These are phyloP conservation scores for Crenichthys baileyi DNA, from an alignment of 2,797 vertebrate species.

Conservation along the genomic window DNA sequence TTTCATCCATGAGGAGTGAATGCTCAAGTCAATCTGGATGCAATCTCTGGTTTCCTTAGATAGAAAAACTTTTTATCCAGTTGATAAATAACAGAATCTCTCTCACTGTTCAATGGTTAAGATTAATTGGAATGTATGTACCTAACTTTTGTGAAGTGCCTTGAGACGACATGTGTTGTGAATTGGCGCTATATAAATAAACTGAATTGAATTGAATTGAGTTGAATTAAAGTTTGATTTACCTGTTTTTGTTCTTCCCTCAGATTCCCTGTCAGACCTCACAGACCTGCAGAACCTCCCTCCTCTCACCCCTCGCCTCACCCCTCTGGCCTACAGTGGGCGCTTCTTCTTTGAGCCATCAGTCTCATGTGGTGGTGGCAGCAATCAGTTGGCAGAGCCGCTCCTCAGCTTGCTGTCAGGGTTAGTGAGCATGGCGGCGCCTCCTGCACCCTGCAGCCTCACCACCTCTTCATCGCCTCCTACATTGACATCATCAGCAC, in stretches of 20 bases:
- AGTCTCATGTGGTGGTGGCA: constrained; percentile 65
- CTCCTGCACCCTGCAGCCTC: constrained; percentile 44
- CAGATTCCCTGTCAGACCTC: constrained; percentile 91
- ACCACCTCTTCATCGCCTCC: constrained; percentile 66
- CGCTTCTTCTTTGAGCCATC: constrained; percentile 90
- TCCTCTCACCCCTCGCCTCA: constrained; percentile 69
- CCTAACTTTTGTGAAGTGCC: too few species aligned
- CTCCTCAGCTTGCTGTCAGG: constrained; percentile 93
- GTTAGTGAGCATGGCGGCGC: constrained; percentile 84
- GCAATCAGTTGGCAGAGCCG: constrained; percentile 92
- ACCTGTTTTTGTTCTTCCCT: constrained; percentile 16
- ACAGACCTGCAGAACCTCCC: constrained; percentile 80
- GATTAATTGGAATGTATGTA: too few species aligned
- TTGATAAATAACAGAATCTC: too few species aligned
- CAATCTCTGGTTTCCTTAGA: too few species aligned
- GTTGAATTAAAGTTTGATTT: not conserved
- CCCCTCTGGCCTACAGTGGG: constrained; percentile 92
- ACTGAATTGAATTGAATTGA: too few species aligned
- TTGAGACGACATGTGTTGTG: too few species aligned
- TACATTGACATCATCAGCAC: constrained; percentile 29
- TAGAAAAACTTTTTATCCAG: too few species aligned
- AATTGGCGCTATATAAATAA: too few species aligned
- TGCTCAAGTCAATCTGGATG: too few species aligned
- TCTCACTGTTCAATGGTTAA: too few species aligned
- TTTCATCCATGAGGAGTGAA: too few species aligned